Evolutionary conservation across 2,888 invertebrate species (phyloP).

Genomic region (Tenthredo mesomela): DNA sequence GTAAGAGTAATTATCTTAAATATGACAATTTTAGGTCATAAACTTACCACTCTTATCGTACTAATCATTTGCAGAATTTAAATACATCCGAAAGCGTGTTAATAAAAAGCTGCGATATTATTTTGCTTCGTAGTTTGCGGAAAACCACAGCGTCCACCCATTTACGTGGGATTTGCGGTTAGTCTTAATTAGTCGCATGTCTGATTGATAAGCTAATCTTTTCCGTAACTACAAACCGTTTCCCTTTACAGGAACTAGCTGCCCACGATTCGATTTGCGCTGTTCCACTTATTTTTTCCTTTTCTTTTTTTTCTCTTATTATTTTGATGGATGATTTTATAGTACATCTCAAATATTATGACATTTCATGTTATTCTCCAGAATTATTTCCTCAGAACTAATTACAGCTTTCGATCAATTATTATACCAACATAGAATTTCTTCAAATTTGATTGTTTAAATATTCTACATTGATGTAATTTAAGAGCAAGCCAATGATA

Average conservation of each 20-base stretch:
- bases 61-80: background rate
- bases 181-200: slow-evolving; percentile 31
- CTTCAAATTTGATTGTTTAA: too few relatives aligned
- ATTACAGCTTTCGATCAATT: too few relatives aligned
- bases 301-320: background rate
- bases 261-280: background rate
- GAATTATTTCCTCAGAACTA: too few relatives aligned
- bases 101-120: slow-evolving; percentile 11
- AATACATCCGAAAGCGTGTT: background rate
- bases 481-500: too few relatives aligned
- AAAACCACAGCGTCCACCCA: slow-evolving; percentile 41
- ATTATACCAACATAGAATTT: too few relatives aligned
- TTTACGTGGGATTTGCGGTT: slow-evolving; percentile 22
- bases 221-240: background rate
- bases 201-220: slow-evolving; percentile 44
- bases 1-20: background rate
- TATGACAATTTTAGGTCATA: background rate
- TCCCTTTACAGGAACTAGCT: background rate
- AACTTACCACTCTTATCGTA: background rate
- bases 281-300: background rate
- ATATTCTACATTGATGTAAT: too few relatives aligned
- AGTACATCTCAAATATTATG: too few relatives aligned
- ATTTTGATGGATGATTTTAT: too few relatives aligned
- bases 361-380: too few relatives aligned
- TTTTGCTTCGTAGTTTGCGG: slow-evolving; percentile 9